Evolutionary conservation across 1,140 invertebrate genomes (phyloP), one percentile per base, ranked within the genome.

Genomic region (Dendroctonus valens): DNA sequence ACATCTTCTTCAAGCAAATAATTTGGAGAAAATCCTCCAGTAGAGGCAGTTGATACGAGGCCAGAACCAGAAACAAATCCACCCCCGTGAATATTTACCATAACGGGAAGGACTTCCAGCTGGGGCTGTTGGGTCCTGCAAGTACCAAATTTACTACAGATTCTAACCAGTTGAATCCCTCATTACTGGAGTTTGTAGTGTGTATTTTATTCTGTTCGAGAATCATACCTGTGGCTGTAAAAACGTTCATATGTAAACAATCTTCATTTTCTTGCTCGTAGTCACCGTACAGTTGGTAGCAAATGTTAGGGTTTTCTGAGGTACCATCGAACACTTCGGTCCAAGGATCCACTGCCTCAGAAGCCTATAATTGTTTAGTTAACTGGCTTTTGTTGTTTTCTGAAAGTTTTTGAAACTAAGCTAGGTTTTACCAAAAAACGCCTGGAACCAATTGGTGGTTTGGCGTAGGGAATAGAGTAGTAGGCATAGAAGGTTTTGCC

Each of bases 271-370:
- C 55, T 14, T 65, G n/a, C 5, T 26, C 6, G 38, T 11, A 57
- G 12, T 60, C 53, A 8, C 7, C 9, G 40, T 41, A 15, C 9
- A 60, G 7, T 58, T 70, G 69, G 39, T 68, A 70, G 40, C 69
- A 70, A 7, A 65, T 42, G 12, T 60, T 64, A 2, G 41, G 59
- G 9, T 50, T 42, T n/a, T 70, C 66, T 7, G 9, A 37, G 4
- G 65, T 65, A 5, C 65, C 69, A 65, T 70, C 58, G 6, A 59
- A 57, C 5, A 70, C 40, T n/a, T 58, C 65, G 3, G 55, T 46
- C 69, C 69, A 70, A 38, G 60, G 61, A 37, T 70, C 65, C 42
- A 57, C 49, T 26, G 69, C 40, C 52, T 68, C 54, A 41, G 69
- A 55, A 39, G 52, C 51, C 69, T 70, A 59, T 8, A 58, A 62